Base-by-base conservation (phyloP, 2,113 vertebrate species). In the Semicossyphus pulcher region DNA sequence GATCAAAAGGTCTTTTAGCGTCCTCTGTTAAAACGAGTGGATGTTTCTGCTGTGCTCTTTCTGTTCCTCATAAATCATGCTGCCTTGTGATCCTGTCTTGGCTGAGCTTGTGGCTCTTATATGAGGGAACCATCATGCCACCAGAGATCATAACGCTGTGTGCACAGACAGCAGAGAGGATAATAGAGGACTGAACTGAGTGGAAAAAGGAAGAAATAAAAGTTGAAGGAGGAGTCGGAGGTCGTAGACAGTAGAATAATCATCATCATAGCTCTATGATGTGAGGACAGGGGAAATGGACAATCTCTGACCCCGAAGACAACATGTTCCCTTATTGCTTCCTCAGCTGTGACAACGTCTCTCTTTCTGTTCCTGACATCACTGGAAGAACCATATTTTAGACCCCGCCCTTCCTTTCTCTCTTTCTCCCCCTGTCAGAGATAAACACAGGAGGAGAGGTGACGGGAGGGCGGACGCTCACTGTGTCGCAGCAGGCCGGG, bases 401-500 rank as follows among this genome's bases (percentile, higher is more conserved):
- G 20, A 26, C 51, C 25, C 16, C 10, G 25, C 11, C 0, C 26
- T 23, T 45, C 63, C 20, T 34, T n/a, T n/a, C 63, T 37, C 5
- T 58, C 34, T 29, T 10, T 60, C 25, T 67, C 21, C n/a, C 11
- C 32, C n/a, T 53, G 15, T 49, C 56, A 66, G 14, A 44, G 23
- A 48, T 36, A 44, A 78, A 29, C 12, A 42, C 23, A 28, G 12
- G 41, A 66, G 39, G 14, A 37, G 26, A 57, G 26, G 51, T 31
- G 57, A 18, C 1, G 2, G n/a, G 18, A 29, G 44, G 47, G 45
- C 8, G 2, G 60, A 88, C 95, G 3, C 58, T 91, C 89, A 98
- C 97, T 0, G 95, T 97, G 61, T 97, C 95, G 1, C 95, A 95
- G 82, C 56, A 91, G 31, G 92, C 92, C 0, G 96, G 96, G 23